Percentiles rank a stretch among this genome's conserved stretches.
Conservation (phyloP, 2,113 vertebrate genomes). For the Archilochus colubris region DNA sequence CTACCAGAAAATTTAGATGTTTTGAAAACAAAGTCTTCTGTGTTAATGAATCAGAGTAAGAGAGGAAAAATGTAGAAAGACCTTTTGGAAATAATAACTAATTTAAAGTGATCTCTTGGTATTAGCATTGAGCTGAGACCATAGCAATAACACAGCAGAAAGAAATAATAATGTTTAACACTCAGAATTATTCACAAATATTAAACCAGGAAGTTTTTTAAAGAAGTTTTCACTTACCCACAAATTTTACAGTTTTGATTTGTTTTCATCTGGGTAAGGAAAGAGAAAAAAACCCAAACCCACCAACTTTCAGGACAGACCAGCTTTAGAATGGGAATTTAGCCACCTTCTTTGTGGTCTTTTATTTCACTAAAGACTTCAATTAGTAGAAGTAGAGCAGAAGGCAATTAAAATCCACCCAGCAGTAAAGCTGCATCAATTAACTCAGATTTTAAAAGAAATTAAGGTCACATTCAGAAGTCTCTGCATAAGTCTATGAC, state of each 20-base stretch:
- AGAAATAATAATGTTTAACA: fast-evolving
- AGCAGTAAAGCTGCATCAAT: not conserved
- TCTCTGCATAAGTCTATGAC: not conserved
- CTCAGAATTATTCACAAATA: not conserved
- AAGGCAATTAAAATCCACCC: not conserved
- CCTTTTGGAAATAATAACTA: not conserved
- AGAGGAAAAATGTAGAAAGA: not conserved
- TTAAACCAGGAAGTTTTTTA: not conserved
- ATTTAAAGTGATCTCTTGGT: not conserved
- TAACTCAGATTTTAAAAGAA: not conserved
- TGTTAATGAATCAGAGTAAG: not conserved
- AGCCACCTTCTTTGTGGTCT: not conserved
- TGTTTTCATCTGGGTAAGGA: not conserved
- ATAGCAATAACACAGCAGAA: not conserved
- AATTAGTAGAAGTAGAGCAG: not conserved
- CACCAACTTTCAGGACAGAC: not conserved
- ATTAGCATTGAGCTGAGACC: not conserved
- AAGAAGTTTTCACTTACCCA: not conserved
- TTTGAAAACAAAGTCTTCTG: not conserved
- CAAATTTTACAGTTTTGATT: not conserved
- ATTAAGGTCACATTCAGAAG: not conserved
- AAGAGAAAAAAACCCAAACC: not conserved
- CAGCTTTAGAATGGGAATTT: not conserved
- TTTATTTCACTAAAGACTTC: not conserved
- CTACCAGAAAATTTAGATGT: not conserved